A percentile compares a stretch with the other conserved stretches of the same genome.
Evolutionary conservation across 2,113 vertebrate genomes (phyloP).

Genomic region (Epinephelus lanceolatus): DNA sequence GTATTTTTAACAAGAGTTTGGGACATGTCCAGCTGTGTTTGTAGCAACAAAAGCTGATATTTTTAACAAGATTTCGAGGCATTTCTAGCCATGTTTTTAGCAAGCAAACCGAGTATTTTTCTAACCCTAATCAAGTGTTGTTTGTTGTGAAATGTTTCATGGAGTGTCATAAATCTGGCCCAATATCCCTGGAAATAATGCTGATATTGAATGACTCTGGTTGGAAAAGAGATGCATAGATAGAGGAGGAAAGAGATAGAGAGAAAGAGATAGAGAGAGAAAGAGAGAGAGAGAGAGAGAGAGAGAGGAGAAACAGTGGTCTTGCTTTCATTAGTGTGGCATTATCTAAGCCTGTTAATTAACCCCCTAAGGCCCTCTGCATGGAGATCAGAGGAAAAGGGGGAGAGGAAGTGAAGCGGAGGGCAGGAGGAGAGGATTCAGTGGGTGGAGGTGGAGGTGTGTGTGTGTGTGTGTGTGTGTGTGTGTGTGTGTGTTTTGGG

Average conservation of each 20-base stretch:
- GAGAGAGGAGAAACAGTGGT: slow-evolving; percentile 65
- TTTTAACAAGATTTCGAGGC: too few species aligned
- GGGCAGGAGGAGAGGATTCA: slow-evolving; percentile 37
- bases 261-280: slow-evolving; percentile 30
- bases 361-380: slow-evolving; percentile 85
- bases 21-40: too few species aligned
- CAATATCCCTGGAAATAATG: too few species aligned
- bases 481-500: neutral
- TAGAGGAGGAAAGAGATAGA: slow-evolving; percentile 13
- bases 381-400: slow-evolving; percentile 79
- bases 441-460: slow-evolving; percentile 21
- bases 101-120: too few species aligned
- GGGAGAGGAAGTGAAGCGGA: slow-evolving; percentile 59
- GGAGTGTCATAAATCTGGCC: neutral
- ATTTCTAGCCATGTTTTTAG: too few species aligned
- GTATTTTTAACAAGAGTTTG: too few species aligned
- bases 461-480: slow-evolving; percentile 23
- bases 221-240: slow-evolving; percentile 2
- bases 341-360: slow-evolving; percentile 87
- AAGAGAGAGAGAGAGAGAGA: slow-evolving; percentile 36
- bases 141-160: neutral
- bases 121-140: too few species aligned
- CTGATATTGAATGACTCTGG: neutral
- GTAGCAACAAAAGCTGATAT: too few species aligned
- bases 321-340: slow-evolving; percentile 84